Conservation (phyloP, 2,888 invertebrate genomes). For the Dyspetes luteomarginatus region DNA sequence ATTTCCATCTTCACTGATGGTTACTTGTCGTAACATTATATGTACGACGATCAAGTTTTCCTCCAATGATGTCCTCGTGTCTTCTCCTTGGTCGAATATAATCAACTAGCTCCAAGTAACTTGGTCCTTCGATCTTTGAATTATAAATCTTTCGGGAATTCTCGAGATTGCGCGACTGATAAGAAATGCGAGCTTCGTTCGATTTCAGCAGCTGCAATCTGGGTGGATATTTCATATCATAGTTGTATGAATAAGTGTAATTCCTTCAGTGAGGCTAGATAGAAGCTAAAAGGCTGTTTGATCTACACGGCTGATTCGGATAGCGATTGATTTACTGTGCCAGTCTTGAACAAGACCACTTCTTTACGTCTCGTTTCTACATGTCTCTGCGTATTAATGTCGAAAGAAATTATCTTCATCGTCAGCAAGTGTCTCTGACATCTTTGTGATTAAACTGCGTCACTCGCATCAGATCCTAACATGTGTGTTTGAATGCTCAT, state of each 20-base stretch:
- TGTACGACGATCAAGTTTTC: constrained; percentile 3
- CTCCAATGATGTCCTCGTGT: constrained; percentile 27
- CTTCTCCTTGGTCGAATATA: constrained; percentile 46
- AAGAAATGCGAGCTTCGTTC: constrained; percentile 33
- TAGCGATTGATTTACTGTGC: constrained; percentile 72
- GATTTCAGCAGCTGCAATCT: constrained; percentile 25
- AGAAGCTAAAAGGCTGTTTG: constrained; percentile 55
- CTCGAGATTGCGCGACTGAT: constrained; percentile 24
- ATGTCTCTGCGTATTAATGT: constrained; percentile 66
- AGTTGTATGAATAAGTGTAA: constrained; percentile 37
- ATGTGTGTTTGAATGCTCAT: neutral
- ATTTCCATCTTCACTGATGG: constrained; percentile 37
- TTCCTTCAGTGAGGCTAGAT: constrained; percentile 33
- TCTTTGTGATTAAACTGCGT: constrained; percentile 55
- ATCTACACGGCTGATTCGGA: constrained; percentile 55
- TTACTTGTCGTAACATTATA: constrained; percentile 15
- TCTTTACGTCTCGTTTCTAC: constrained; percentile 41
- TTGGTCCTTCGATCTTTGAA: constrained; percentile 35
- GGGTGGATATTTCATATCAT: constrained; percentile 30
- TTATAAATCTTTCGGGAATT: constrained; percentile 38
- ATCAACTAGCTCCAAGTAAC: neutral
- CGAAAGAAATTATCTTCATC: constrained; percentile 55
- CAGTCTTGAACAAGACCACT: constrained; percentile 27
- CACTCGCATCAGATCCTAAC: constrained; percentile 29
- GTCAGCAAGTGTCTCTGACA: constrained; percentile 55